Evolutionary conservation across 2,113 vertebrate genomes (phyloP), one percentile per base, ranked within the genome.

Genomic region (human (Homo sapiens)): DNA sequence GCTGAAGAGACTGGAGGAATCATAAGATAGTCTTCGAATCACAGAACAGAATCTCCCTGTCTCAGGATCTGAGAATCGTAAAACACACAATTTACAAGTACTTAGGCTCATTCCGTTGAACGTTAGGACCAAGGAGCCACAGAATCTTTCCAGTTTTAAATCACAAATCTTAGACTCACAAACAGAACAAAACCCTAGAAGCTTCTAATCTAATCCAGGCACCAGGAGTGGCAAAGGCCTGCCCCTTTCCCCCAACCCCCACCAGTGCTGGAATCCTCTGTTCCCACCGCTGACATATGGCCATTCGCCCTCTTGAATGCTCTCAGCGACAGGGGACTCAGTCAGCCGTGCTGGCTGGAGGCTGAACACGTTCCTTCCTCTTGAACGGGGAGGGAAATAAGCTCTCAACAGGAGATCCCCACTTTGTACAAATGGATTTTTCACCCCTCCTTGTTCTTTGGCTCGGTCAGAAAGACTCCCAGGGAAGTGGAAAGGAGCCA

Each of bases 391-490:
- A 97, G 97, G 92, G 97, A 97, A 95, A 90, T 96, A 93, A 97
- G 97, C 92, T 97, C 98, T 96, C 97, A 38, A 97, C 97, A 93
- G 97, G 96, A 96, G 95, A 98, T 75, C 95, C 84, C 90, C 93
- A 90, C 96, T 97, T 92, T 1, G 94, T 97, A 98, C 97, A 97
- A 98, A 98, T 97, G 97, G 96, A 96, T 97, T 97, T 97, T 97
- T 96, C 97, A 97, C 94, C 92, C 92, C 96, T 96, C 96, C 96
- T 97, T 93, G 92, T 97, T 98, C 96, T 92, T 96, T 97, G 97
- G 98, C 97, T 98, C 94, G 83, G 97, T 94, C 90, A 3, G 97
- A 98, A 96, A 97, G 96, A 96, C 97, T 96, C 96, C 94, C 83
- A 85, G 97, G 97, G 97, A 95, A 84, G 94, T 97, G 98, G 98